phyloP scores from a whole-genome alignment of 2,888 invertebrate genomes.

The Pyrocoelia pectoralis region DNA sequence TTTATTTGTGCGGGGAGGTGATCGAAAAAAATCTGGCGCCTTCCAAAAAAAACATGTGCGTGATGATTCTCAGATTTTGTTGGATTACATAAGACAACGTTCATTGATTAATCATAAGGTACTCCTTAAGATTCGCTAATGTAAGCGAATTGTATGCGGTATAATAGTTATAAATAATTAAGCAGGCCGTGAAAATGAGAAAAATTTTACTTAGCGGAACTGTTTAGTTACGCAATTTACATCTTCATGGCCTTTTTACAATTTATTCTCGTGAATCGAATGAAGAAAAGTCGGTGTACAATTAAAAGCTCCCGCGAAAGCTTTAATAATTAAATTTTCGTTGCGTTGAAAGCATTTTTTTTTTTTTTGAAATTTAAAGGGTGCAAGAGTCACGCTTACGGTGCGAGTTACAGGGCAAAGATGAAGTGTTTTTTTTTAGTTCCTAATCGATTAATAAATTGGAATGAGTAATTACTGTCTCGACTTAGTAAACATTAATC shows the following conservation, averaged over 20 bases:
- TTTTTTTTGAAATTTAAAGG: background rate
- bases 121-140: background rate
- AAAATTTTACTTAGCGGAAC: background rate
- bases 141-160: background rate
- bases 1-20: background rate
- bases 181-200: background rate
- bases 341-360: constrained; percentile 1
- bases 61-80: background rate
- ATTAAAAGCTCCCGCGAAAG: background rate
- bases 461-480: background rate
- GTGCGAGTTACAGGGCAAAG: background rate
- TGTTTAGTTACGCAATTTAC: no score
- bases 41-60: background rate
- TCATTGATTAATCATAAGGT: background rate
- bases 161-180: background rate
- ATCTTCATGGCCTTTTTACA: background rate
- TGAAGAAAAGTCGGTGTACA: background rate
- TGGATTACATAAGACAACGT: background rate
- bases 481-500: background rate
- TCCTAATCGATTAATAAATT: background rate
- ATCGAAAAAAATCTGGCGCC: background rate
- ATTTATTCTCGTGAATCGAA: no score
- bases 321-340: background rate
- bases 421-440: background rate
- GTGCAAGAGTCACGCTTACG: background rate